These are phyloP conservation scores for Dicaeum eximium DNA, from an alignment of 2,113 vertebrate species.

Conservation along the genomic window DNA sequence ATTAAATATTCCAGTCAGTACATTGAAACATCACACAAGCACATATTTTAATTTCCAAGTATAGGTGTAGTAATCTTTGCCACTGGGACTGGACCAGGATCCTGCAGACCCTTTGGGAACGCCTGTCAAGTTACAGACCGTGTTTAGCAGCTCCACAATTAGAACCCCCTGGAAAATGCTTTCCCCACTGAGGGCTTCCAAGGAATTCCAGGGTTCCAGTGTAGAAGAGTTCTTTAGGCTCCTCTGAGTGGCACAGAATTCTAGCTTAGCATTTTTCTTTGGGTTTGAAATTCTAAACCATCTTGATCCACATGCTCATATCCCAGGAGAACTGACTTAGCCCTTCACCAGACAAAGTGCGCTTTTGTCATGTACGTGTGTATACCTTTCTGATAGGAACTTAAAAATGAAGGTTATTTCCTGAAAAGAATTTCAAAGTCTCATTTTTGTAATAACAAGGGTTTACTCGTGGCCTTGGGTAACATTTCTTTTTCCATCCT, in stretches of 20 bases:
- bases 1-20: not conserved
- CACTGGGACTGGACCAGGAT: not conserved
- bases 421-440: not conserved
- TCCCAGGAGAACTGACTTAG: not conserved
- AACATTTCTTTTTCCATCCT: not conserved
- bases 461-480: not conserved
- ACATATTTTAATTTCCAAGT: not conserved
- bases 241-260: not conserved
- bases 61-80: not conserved
- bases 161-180: not conserved
- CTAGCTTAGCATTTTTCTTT: not conserved
- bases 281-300: not conserved
- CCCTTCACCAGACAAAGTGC: not conserved
- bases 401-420: not conserved
- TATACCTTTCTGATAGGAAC: not conserved
- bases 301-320: not conserved
- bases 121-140: not conserved
- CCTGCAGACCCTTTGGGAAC: not conserved
- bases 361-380: not conserved
- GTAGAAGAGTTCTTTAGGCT: not conserved
- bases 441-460: not conserved
- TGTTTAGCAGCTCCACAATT: not conserved
- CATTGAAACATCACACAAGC: not conserved
- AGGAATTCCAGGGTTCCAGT: not conserved
- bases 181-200: not conserved